Base-by-base conservation (phyloP, 1,140 invertebrate species). In the Tetramorium parvispinum region DNA sequence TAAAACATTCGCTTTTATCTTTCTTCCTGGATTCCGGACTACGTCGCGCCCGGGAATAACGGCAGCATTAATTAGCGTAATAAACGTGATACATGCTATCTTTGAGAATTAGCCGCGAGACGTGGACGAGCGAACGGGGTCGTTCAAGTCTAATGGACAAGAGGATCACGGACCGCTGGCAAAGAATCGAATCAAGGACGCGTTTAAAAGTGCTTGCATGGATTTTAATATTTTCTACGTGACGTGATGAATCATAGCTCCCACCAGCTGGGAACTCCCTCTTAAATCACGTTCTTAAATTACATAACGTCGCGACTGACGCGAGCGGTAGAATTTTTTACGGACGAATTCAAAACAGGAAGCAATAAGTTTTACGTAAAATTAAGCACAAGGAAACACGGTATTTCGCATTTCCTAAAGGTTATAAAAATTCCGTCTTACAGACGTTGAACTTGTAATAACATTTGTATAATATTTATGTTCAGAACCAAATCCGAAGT, bases 241-340 rank as follows among this genome's bases (percentile, higher is more conserved):
- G 53, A 76, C 37, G n/a, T n/a, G 77, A 86, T 89, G 88, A 89
- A 82, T 89, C 88, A 89, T 83, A 65, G 85, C 18, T 71, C 53
- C 37, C 51, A 40, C 51, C 79, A 21, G 37, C 11, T 59, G 51
- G 18, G 24, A n/a, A 71, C 46, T 46, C 11, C 21, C 76, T 57
- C 66, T 46, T 57, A 57, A 81, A 71, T 71, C 24, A 57, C 43
- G 61, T 7, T 75, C 40, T 73, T 40, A 18, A 61, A 83, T 83
- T 83, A 37, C 43, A n/a, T 75, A 75, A 83, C 46, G 24, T 53
- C 57, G 71, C 32, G 27, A 77, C 53, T 32, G 27, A 63, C 53
- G 70, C 13, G 37, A 32, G 61, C 16, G 13, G 24, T 21, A 37
- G 53, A 16, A 73, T 8, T 83, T 75, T 46, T 71, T 37, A 24